A percentile compares a stretch with the other conserved stretches of the same genome.
Evolutionary conservation across 1,140 invertebrate genomes (phyloP).

Genomic region (Mesaphorura yosii): DNA sequence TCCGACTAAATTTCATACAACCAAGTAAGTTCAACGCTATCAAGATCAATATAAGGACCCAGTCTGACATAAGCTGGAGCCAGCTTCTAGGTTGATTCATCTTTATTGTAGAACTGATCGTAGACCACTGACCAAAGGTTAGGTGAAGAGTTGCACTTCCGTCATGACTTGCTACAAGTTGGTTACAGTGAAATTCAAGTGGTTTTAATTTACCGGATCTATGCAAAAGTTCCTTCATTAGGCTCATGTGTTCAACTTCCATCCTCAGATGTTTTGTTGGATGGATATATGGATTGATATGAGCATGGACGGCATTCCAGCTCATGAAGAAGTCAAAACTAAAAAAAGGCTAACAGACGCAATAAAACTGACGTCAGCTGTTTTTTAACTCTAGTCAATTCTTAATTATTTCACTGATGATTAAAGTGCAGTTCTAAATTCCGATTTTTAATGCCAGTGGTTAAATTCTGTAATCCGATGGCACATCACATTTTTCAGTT

Average conservation of each 20-base stretch:
- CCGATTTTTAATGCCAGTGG: no score
- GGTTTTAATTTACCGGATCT: conserved; percentile 90
- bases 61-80: no score
- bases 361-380: no score
- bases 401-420: no score
- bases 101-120: conserved; percentile 89
- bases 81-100: no score
- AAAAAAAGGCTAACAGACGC: no score
- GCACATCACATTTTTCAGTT: no score
- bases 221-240: conserved; percentile 92
- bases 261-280: conserved; percentile 95
- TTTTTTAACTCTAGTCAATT: no score
- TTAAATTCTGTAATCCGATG: no score
- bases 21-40: no score
- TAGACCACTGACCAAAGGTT: conserved; percentile 72
- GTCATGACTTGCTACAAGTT: conserved; percentile 93
- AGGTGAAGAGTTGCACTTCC: conserved; percentile 43
- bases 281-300: conserved; percentile 88
- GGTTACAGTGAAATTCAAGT: conserved; percentile 95
- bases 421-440: no score
- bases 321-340: conserved; percentile 81
- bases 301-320: conserved; percentile 86
- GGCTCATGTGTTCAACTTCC: conserved; percentile 96
- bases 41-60: no score
- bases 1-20: conserved; percentile 79